Base-by-base conservation (phyloP, 2,888 invertebrate genomes). In the Acleris literana region DNA sequence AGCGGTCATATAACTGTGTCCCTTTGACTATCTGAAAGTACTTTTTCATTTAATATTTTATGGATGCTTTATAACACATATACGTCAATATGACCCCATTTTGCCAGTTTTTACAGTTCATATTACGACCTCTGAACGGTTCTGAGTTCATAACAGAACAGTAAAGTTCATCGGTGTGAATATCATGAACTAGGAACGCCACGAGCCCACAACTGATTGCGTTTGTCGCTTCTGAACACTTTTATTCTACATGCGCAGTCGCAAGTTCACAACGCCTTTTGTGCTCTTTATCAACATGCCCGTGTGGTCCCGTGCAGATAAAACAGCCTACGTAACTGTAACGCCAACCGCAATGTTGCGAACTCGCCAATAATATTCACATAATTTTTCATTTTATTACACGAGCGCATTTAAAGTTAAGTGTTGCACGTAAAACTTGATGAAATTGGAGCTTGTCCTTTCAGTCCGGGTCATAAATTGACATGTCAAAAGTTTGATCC, bases 281-380 rank as follows among this genome's bases (percentile, higher is more conserved):
- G 76, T 80, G 73, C 68, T 63, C 73, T 76, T 74, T 72, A 72
- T 77, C 76, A 78, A 76, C 74, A 70, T 63, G 70, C 66, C 69
- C 71, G 70, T 76, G 76, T 76, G 74, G 76, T 72, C 73, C 62
- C 18, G 18, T 60, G 66, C 52, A 63, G 70, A 76, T 77, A 79
- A 78, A 76, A 72, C 68, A 64, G 68, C 72, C 69, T 70, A 71
- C 74, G 72, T 71, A 67, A 69, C 69, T 68, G 64, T 61, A 69
- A 64, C 63, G 44, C 55, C 52, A 65, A 63, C 59, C 60, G 67
- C 55, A 67, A 58, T 58, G 39, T 59, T 49, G 59, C 59, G 43
- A 59, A 61, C 57, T 46, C 52, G 57, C 65, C 57, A 57, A 66
- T 66, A 62, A 57, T 62, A 53, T 55, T 55, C 66, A 66, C 66